These are phyloP conservation scores for Mylabris phalerata DNA, from an alignment of 1,140 invertebrate species.

Conservation along the genomic window DNA sequence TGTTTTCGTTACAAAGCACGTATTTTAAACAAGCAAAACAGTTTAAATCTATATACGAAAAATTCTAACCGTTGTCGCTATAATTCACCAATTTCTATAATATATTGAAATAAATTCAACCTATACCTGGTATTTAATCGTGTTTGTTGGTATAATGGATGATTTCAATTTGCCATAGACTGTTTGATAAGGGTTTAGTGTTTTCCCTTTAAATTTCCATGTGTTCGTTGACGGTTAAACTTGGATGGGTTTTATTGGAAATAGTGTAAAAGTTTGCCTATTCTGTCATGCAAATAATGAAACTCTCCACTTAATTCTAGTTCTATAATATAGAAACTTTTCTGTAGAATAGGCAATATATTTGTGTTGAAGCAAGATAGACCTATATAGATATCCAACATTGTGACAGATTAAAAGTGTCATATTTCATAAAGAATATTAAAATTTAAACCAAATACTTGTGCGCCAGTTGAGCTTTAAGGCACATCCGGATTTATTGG, in stretches of 20 bases:
- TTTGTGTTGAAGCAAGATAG: background rate
- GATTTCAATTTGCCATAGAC: no score
- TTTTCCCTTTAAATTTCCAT: no score
- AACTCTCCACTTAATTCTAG: slow-evolving; percentile 11
- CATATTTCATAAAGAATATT: slow-evolving; percentile 12
- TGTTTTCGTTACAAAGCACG: slow-evolving; percentile 8
- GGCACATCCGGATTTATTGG: no score
- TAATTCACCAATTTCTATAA: no score
- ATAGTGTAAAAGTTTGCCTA: slow-evolving; percentile 12
- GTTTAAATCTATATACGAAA: no score
- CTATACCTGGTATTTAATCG: no score
- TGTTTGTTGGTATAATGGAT: no score
- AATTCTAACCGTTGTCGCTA: no score
- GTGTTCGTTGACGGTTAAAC: slow-evolving; percentile 1
- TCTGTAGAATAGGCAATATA: background rate
- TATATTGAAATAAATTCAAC: no score
- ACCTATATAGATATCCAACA: background rate
- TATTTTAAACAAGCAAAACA: no score
- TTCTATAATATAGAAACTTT: slow-evolving; percentile 13
- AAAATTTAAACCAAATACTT: slow-evolving; percentile 3
- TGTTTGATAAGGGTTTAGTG: no score
- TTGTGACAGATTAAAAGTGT: slow-evolving; percentile 16
- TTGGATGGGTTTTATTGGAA: slow-evolving; percentile 10
- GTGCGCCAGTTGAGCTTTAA: no score
- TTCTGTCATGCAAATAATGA: slow-evolving; percentile 16